A percentile compares a stretch with the other conserved stretches of the same genome.
These are phyloP conservation scores for Neoniphon sammara DNA, from an alignment of 2,797 vertebrate genomes.

Conservation along the genomic window DNA sequence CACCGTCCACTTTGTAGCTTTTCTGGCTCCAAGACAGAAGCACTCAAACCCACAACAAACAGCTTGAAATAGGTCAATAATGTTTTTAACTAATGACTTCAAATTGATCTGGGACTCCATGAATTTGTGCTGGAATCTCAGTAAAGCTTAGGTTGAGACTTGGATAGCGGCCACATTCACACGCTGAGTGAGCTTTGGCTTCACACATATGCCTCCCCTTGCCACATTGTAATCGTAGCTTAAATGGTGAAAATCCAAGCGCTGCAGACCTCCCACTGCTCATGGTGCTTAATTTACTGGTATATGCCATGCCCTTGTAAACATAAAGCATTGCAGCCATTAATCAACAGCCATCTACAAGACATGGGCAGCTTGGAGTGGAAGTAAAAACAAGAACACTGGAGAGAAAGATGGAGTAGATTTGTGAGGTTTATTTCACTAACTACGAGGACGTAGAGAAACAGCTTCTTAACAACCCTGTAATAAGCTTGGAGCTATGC, in stretches of 20 bases:
- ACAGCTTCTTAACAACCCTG: conserved; percentile 38
- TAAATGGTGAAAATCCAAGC: conserved; percentile 33
- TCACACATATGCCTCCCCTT: conserved; percentile 44
- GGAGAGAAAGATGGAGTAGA: background rate
- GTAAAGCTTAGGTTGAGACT: conserved; percentile 47
- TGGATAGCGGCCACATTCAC: conserved; percentile 43
- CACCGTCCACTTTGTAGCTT: conserved; percentile 40
- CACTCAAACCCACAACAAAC: conserved; percentile 28
- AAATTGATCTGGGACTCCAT: conserved; percentile 42
- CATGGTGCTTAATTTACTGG: background rate
- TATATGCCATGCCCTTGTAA: conserved; percentile 3
- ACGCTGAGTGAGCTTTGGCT: conserved; percentile 39
- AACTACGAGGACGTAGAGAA: background rate
- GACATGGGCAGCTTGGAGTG: conserved; percentile 8
- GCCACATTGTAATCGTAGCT: conserved; percentile 50
- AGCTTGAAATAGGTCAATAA: conserved; percentile 44
- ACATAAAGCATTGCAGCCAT: background rate
- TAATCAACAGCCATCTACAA: conserved; percentile 17
- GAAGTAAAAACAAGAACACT: conserved; percentile 14
- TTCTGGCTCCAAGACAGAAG: conserved; percentile 34
- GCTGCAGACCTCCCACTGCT: conserved; percentile 15
- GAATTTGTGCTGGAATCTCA: conserved; percentile 38
- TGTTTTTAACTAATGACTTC: conserved; percentile 47
- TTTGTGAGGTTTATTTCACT: background rate
- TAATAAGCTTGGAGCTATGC: conserved; percentile 38